phyloP scores from a whole-genome alignment of 2,888 invertebrate genomes.

The Leptothorax acervorum region DNA sequence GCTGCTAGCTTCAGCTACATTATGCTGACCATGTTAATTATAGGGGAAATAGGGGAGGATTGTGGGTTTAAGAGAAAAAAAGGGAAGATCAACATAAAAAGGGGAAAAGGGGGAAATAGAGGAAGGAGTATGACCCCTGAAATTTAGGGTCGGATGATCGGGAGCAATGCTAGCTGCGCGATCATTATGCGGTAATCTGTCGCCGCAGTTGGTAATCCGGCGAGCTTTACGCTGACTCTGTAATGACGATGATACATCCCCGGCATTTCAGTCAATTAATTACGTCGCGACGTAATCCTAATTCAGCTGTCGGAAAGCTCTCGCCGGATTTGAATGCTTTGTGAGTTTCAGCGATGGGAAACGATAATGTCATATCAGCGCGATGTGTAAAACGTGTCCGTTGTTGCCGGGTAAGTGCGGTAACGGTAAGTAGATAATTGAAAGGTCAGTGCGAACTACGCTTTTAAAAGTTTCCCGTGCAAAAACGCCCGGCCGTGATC shows the following conservation, averaged over 20 bases:
- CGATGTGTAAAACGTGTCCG: slow-evolving; percentile 11
- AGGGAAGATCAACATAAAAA: too few relatives aligned
- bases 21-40: too few relatives aligned
- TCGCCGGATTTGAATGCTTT: slow-evolving; percentile 54
- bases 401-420: slow-evolving; percentile 1
- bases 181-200: slow-evolving; percentile 69
- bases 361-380: slow-evolving; percentile 41
- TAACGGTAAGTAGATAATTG: slow-evolving; percentile 42
- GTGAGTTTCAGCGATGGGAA: slow-evolving; percentile 42
- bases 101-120: too few relatives aligned
- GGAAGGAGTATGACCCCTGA: too few relatives aligned
- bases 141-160: slow-evolving; percentile 3
- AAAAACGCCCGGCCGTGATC: neutral
- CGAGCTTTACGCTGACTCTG: slow-evolving; percentile 80
- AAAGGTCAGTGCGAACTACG: slow-evolving; percentile 15
- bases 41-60: too few relatives aligned
- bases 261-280: slow-evolving; percentile 83
- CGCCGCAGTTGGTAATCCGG: slow-evolving; percentile 75
- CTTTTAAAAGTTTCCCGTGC: slow-evolving; percentile 6
- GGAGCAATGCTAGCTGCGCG: slow-evolving; percentile 34
- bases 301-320: slow-evolving; percentile 73
- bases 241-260: slow-evolving; percentile 74
- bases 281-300: slow-evolving; percentile 81
- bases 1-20: too few relatives aligned
- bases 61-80: too few relatives aligned